phyloP scores from a whole-genome alignment of 1,140 invertebrate species.

The Sitobion miscanthi region DNA sequence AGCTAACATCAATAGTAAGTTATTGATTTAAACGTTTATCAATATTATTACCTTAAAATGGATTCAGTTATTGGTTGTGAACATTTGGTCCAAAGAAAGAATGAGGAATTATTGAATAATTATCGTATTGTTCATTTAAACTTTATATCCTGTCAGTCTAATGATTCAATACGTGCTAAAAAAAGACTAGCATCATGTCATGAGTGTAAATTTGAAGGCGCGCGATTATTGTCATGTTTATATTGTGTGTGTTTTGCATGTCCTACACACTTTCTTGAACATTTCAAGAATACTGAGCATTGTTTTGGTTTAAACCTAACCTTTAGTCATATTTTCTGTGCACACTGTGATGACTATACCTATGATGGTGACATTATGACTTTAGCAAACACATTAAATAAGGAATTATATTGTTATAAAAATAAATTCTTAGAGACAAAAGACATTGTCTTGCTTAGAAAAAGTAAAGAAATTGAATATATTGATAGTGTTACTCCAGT shows the following conservation, averaged over 20 bases:
- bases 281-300: constrained; percentile 10
- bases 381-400: not conserved
- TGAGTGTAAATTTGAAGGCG: constrained; percentile 14
- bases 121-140: constrained; percentile 44
- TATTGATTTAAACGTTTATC: constrained; percentile 24
- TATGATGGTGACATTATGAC: constrained; percentile 48
- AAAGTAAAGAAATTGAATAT: constrained; percentile 38
- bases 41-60: constrained; percentile 41
- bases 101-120: constrained; percentile 43
- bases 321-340: constrained; percentile 41
- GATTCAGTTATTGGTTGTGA: constrained; percentile 43
- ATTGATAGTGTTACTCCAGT: constrained; percentile 67
- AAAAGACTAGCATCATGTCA: constrained; percentile 31
- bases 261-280: constrained; percentile 12
- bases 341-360: constrained; percentile 52
- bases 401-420: constrained; percentile 40
- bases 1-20: constrained; percentile 45
- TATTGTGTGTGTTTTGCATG: constrained; percentile 54
- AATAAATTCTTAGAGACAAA: not conserved
- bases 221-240: constrained; percentile 43
- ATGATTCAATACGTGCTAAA: constrained; percentile 39
- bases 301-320: constrained; percentile 41
- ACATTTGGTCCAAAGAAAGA: constrained; percentile 39
- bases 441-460: constrained; percentile 38
- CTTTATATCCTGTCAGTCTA: constrained; percentile 41